These are phyloP conservation scores for Murina feae DNA, from an alignment of 2,113 vertebrate species.

Conservation along the genomic window DNA sequence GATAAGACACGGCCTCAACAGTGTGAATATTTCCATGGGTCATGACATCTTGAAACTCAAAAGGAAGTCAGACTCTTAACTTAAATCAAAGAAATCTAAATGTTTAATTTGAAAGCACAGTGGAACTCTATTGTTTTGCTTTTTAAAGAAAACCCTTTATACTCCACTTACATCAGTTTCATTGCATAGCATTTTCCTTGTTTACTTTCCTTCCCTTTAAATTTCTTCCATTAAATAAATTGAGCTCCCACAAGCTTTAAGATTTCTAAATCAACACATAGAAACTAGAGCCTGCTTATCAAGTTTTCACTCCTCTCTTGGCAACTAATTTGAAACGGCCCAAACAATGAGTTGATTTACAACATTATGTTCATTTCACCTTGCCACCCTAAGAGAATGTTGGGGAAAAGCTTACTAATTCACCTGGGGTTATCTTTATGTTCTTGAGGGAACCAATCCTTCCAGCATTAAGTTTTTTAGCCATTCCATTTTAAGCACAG, in stretches of 20 bases:
- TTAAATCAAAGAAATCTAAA: constrained; percentile 32
- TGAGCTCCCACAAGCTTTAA: constrained; percentile 49
- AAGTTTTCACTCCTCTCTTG: constrained; percentile 41
- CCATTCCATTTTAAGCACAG: constrained; percentile 51
- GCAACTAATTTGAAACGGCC: constrained; percentile 34
- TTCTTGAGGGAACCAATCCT: constrained; percentile 33
- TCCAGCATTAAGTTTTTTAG: constrained; percentile 38
- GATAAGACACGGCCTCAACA: neutral
- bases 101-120: constrained; percentile 60
- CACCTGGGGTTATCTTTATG: constrained; percentile 57
- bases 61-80: constrained; percentile 28
- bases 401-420: constrained; percentile 46
- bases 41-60: neutral
- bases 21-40: neutral
- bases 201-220: constrained; percentile 63
- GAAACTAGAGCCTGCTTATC: constrained; percentile 65
- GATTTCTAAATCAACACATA: constrained; percentile 50
- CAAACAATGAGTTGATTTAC: constrained; percentile 26
- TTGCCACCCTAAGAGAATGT: neutral
- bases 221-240: constrained; percentile 56
- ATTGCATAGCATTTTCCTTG: constrained; percentile 51
- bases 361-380: constrained; percentile 24
- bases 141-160: constrained; percentile 49
- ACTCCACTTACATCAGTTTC: constrained; percentile 25
- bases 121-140: constrained; percentile 32